Evolutionary conservation across 2,797 vertebrate genomes (phyloP), one percentile per base, ranked within the genome.

Genomic region (Rachycentron canadum): DNA sequence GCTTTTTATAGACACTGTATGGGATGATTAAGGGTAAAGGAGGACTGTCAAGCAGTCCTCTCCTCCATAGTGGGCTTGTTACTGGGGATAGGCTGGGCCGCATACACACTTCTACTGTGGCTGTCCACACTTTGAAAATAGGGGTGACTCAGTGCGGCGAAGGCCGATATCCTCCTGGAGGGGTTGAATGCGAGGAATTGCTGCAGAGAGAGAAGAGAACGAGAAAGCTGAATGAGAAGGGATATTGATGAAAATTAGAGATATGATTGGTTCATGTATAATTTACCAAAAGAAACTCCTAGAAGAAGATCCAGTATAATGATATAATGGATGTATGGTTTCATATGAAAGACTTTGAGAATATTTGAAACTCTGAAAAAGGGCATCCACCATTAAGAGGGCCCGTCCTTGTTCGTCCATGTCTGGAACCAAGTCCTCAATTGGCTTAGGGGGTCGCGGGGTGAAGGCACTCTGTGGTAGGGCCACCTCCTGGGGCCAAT

Each of bases 161-260:
- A 98, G 25, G 98, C 98, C 0, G 98, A 98, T 96, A 98, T 97
- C 90, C 98, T 96, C 93, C 97, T 97, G 90, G 96, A 95, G 71
- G 98, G 97, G 87, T 97, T 99, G 94, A 99, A 99, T 0, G 95
- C 96, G 81, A 99, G 94, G 89, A 98, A 99, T 95, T 98, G 98
- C 98, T 99, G 95, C 64, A 92, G 72, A 69, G 45, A 88, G 60
- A 80, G 34, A 78, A 21, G 28, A n/a, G 25, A 52, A 36, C 34
- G 7, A 75, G 43, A 45, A 2, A 45, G 43, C 16, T 25, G 25
- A 49, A 50, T 38, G 17, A 25, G 7, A 21, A 5, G 26, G 58
- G 1, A 50, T 25, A 43, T 49, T 8, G 21, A 38, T 9, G 17
- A n/a, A 17, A 66, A 53, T 36, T 3, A 50, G 7, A n/a, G 5